Conservation (phyloP, 2,113 vertebrate species). For the Brienomyrus longianalis region DNA sequence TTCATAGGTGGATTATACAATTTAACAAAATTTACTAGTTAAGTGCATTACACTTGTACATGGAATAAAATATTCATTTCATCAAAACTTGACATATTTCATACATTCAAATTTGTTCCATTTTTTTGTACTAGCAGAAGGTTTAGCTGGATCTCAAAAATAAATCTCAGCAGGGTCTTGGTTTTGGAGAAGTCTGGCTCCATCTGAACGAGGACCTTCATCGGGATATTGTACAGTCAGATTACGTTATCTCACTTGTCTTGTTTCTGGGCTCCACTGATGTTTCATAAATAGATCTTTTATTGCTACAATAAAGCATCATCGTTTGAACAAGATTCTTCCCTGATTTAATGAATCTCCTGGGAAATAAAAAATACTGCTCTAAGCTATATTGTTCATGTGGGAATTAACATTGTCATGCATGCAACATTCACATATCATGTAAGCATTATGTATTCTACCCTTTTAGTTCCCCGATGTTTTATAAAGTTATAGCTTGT, state of each 20-base stretch:
- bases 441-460: background rate
- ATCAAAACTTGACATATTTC: background rate
- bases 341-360: background rate
- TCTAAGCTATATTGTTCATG: background rate
- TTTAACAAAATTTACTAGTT: background rate
- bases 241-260: background rate
- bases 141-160: background rate
- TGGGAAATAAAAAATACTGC: background rate
- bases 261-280: background rate
- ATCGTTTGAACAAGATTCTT: background rate
- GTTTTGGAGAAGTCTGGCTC: background rate
- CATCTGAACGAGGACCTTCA: background rate
- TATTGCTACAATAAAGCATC: background rate
- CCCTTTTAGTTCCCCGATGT: background rate
- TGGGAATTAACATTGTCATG: background rate
- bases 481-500: background rate
- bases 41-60: background rate
- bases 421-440: background rate
- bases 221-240: background rate
- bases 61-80: background rate
- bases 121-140: background rate
- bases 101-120: background rate
- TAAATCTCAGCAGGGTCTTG: background rate
- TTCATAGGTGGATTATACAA: background rate
- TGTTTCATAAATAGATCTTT: background rate